Conservation (phyloP, 2,888 invertebrate species). For the Drosophila yooni region DNA sequence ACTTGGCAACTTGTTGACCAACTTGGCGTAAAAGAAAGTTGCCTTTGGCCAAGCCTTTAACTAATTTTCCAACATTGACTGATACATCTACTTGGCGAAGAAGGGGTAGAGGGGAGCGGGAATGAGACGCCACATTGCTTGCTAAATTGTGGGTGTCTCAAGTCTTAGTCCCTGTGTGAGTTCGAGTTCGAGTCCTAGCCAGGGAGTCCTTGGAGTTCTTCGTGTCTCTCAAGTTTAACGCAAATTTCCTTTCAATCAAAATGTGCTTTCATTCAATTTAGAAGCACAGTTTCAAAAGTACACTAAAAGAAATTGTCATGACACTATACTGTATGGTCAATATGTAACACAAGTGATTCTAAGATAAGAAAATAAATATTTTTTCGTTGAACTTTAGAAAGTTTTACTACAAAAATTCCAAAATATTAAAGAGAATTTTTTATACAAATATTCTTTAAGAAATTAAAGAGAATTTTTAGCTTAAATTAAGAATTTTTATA, state of each 20-base stretch:
- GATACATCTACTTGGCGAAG: slow-evolving; percentile 47
- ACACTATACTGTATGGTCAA: not conserved
- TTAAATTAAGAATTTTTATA: too few species aligned
- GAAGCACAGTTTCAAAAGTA: slow-evolving; percentile 16
- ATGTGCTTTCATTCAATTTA: slow-evolving; percentile 78
- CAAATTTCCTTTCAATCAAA: slow-evolving; percentile 78
- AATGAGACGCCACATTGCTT: slow-evolving; percentile 53
- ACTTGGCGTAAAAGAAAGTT: slow-evolving; percentile 58
- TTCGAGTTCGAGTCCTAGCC: slow-evolving; percentile 3
- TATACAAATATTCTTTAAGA: too few species aligned
- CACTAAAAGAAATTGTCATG: not conserved
- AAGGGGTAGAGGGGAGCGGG: not conserved
- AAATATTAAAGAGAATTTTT: too few species aligned
- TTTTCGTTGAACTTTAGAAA: too few species aligned
- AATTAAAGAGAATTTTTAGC: too few species aligned
- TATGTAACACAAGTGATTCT: not conserved
- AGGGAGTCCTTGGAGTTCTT: slow-evolving; percentile 2
- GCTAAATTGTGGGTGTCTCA: slow-evolving; percentile 25
- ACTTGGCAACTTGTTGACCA: slow-evolving; percentile 69
- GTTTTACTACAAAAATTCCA: too few species aligned
- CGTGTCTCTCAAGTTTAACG: slow-evolving; percentile 63
- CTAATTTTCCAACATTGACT: slow-evolving; percentile 74
- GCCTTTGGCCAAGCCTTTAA: slow-evolving; percentile 56
- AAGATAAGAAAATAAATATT: too few species aligned
- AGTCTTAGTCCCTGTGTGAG: not conserved